Base-by-base conservation (phyloP, 2,113 vertebrate genomes). In the Gulo gulo region DNA sequence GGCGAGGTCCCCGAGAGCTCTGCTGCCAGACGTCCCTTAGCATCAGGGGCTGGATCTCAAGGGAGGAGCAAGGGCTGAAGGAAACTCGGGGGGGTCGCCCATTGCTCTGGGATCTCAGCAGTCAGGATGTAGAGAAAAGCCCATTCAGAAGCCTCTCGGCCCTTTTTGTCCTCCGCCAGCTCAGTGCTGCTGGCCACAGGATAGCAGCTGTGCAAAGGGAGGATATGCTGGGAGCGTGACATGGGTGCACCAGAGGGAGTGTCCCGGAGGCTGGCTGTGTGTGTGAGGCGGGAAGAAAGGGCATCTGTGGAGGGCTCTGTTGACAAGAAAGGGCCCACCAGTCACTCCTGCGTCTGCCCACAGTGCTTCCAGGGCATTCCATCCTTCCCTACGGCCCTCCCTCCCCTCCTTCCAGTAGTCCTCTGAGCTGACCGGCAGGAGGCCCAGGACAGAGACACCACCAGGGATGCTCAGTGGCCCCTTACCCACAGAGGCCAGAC, bases 41-140 rank as follows among this genome's bases (percentile, higher is more conserved):
- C 39, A 24, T 4, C 52, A 91, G 34, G 21, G 45, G 21, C 73
- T 67, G 50, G 78, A 59, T 47, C 23, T 61, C 65, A 61, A 31
- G 24, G 34, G 73, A 74, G 76, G 16, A 50, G 21, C 20, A 76
- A 82, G 71, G 45, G 11, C 63, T 74, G 31, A 24, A 36, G 5
- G 23, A 21, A 74, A 80, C 3, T 0, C 5, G 3, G 29, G 34
- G 11, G 4, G 4, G 0, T 81, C 26, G 82, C 16, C 1, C 1
- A 0, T 1, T 42, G 85, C 31, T 57, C 39, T 29, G 4, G 47
- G 18, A 34, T 61, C 82, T 59, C 45, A 88, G 5, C 3, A 26
- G 65, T 24, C 59, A 26, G 1, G 8, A 73, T 12, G 18, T 1
- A 7, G 39, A 89, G 50, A 94, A 81, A 4, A 86, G 18, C 12